Percentiles rank a stretch among this genome's conserved stretches.
These are phyloP conservation scores for Perca flavescens DNA, from an alignment of 2,113 vertebrate genomes.

Conservation along the genomic window DNA sequence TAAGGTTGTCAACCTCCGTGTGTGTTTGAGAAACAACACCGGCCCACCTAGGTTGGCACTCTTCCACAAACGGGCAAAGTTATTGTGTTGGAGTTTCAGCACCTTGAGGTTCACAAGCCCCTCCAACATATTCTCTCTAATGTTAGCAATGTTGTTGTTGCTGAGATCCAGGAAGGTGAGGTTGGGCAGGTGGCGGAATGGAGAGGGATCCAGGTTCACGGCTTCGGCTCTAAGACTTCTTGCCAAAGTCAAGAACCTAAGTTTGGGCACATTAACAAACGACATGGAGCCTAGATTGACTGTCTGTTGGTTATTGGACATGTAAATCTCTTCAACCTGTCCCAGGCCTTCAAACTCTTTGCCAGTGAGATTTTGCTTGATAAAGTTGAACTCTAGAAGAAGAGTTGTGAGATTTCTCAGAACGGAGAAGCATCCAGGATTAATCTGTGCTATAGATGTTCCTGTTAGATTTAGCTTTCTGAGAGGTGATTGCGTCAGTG, in stretches of 20 bases:
- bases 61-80: conserved; percentile 95
- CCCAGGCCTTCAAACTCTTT: conserved; percentile 90
- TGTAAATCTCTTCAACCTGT: conserved; percentile 86
- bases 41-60: conserved; percentile 89
- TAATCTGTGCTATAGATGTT: conserved; percentile 83
- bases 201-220: conserved; percentile 85
- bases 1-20: conserved; percentile 81
- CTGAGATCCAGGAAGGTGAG: conserved; percentile 91
- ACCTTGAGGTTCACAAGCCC: conserved; percentile 87
- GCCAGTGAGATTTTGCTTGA: conserved; percentile 88
- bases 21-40: conserved; percentile 87
- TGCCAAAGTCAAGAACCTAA: conserved; percentile 87
- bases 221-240: conserved; percentile 83
- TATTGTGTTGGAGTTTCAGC: conserved; percentile 94
- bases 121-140: conserved; percentile 85
- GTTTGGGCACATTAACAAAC: conserved; percentile 85
- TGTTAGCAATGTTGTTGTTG: conserved; percentile 96
- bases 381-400: conserved; percentile 90
- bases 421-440: conserved; percentile 84
- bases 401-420: conserved; percentile 86
- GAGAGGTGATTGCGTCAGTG: conserved; percentile 89
- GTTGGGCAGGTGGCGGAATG: conserved; percentile 87
- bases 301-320: conserved; percentile 88
- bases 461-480: conserved; percentile 88
- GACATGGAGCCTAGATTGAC: conserved; percentile 84